These are phyloP conservation scores for Lacerta viridis DNA, from an alignment of 2,797 vertebrate species.

Conservation along the genomic window DNA sequence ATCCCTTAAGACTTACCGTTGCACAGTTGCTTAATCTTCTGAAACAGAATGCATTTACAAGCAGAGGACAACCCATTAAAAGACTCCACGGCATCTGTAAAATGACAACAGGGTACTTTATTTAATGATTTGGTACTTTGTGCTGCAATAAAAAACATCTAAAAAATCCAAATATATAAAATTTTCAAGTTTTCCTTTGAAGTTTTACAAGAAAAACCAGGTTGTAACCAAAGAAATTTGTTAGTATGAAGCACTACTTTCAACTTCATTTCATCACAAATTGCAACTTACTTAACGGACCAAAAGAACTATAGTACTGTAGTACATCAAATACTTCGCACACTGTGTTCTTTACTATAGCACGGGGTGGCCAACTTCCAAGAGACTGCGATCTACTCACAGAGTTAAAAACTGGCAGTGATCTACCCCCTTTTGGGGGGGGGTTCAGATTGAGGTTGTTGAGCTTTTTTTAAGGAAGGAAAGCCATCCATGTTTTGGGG, in stretches of 20 bases:
- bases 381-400: too few species aligned
- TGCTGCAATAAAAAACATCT: slow-evolving; percentile 99
- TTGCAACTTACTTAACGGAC: slow-evolving; percentile 93
- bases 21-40: background rate
- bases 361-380: slow-evolving; percentile 57
- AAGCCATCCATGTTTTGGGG: too few species aligned
- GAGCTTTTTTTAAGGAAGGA: too few species aligned
- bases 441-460: too few species aligned
- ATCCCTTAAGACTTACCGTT: background rate
- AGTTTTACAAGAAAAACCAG: slow-evolving; percentile 92
- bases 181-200: slow-evolving; percentile 90
- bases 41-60: slow-evolving; percentile 2
- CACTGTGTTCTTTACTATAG: slow-evolving; percentile 89
- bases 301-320: slow-evolving; percentile 87
- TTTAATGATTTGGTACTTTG: slow-evolving; percentile 98
- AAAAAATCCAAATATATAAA: slow-evolving; percentile 99
- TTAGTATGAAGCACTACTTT: slow-evolving; percentile 90
- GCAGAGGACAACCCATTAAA: slow-evolving; percentile 40
- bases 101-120: slow-evolving; percentile 99
- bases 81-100: slow-evolving; percentile 76
- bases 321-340: slow-evolving; percentile 94
- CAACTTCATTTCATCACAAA: slow-evolving; percentile 93
- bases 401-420: too few species aligned
- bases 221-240: slow-evolving; percentile 85
- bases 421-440: too few species aligned